These are phyloP conservation scores for Silurus glanis DNA, from an alignment of 2,113 vertebrate species.

Conservation along the genomic window DNA sequence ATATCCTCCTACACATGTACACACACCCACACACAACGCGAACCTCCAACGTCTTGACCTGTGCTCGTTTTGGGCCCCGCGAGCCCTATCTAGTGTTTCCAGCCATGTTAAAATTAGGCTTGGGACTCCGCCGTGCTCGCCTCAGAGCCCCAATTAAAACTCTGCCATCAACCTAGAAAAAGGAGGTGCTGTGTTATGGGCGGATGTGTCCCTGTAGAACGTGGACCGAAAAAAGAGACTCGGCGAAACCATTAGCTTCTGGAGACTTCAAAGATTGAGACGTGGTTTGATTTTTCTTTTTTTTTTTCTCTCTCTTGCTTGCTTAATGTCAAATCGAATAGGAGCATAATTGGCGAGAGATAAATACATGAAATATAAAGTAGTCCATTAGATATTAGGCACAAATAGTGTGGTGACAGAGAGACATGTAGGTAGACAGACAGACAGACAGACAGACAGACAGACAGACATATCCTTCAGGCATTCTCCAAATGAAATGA, in stretches of 20 bases:
- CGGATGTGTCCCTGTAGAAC: slow-evolving; percentile 36
- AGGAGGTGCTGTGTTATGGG: slow-evolving; percentile 29
- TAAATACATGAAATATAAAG: slow-evolving; percentile 8
- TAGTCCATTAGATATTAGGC: neutral
- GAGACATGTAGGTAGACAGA: neutral
- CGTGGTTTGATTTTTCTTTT: neutral
- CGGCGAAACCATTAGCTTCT: slow-evolving; percentile 9
- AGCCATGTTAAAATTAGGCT: slow-evolving; percentile 47
- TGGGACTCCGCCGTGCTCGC: slow-evolving; percentile 35
- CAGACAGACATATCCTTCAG: neutral
- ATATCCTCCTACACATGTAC: neutral
- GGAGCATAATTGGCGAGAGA: slow-evolving; percentile 26
- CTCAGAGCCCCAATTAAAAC: slow-evolving; percentile 53
- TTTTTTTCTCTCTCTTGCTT: neutral
- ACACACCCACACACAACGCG: slow-evolving; percentile 14
- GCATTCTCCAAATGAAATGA: slow-evolving; percentile 5
- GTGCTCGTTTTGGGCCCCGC: slow-evolving; percentile 35
- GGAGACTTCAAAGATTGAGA: slow-evolving; percentile 6
- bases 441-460: neutral
- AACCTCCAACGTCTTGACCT: slow-evolving; percentile 40
- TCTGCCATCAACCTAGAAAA: slow-evolving; percentile 37
- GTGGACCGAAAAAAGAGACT: slow-evolving; percentile 6
- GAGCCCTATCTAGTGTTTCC: slow-evolving; percentile 31
- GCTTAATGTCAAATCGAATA: slow-evolving; percentile 18
- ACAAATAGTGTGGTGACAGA: neutral